Evolutionary conservation across 2,113 vertebrate species (phyloP).

Genomic region (Terrapene triunguis): DNA sequence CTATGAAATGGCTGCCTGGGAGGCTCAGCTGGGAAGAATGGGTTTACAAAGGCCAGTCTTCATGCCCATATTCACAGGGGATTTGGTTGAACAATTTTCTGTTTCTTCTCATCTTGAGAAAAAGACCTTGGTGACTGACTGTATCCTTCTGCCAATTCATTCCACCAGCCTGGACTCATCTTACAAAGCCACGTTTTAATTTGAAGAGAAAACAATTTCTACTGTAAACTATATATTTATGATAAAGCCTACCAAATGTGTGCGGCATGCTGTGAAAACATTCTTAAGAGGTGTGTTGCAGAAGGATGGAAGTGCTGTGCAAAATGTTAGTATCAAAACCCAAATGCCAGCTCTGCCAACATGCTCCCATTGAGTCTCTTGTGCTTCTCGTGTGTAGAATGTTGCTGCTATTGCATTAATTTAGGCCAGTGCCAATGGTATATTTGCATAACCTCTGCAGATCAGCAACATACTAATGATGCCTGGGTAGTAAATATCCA

Average conservation of each 20-base stretch:
- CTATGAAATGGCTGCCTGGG: background rate
- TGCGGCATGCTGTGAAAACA: background rate
- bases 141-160: background rate
- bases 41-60: background rate
- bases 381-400: background rate
- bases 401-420: background rate
- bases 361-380: background rate
- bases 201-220: background rate
- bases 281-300: background rate
- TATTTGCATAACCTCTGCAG: background rate
- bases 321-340: background rate
- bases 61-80: background rate
- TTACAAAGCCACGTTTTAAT: background rate
- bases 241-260: background rate
- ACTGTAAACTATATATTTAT: background rate
- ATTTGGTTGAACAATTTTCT: background rate
- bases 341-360: fast-evolving
- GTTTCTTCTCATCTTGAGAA: background rate
- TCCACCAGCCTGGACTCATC: background rate
- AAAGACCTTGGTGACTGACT: background rate
- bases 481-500: background rate
- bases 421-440: background rate
- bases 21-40: background rate
- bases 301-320: background rate
- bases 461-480: background rate